These are phyloP conservation scores for Pseudachorutes palmiensis DNA, from an alignment of 1,140 invertebrate species.

Conservation along the genomic window DNA sequence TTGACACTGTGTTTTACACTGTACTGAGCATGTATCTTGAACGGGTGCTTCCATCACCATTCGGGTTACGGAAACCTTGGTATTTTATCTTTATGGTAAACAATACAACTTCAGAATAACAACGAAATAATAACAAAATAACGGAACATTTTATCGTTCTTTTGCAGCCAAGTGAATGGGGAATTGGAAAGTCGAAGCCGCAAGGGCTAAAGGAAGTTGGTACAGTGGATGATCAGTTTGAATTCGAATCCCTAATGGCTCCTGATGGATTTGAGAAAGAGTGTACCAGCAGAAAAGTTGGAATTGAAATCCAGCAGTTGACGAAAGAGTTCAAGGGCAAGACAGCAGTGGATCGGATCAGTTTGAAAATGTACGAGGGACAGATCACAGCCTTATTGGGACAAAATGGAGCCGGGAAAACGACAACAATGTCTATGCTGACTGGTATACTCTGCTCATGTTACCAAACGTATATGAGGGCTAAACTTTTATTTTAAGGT, in stretches of 20 bases:
- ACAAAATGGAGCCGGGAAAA: conserved; percentile 49
- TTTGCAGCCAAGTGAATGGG: too few relatives aligned
- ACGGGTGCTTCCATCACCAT: conserved; percentile 35
- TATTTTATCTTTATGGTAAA: conserved; percentile 43
- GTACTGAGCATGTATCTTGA: conserved; percentile 54
- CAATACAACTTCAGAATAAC: neutral
- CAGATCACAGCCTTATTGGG: conserved; percentile 47
- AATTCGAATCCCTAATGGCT: neutral
- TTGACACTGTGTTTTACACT: conserved; percentile 57
- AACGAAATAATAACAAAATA: neutral
- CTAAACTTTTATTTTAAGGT: conserved; percentile 45
- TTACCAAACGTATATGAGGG: neutral
- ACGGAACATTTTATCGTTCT: neutral
- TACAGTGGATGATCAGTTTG: neutral
- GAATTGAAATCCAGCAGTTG: conserved; percentile 46
- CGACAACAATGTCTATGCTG: conserved; percentile 43
- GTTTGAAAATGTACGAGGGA: conserved; percentile 49
- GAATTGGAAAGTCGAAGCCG: too few relatives aligned
- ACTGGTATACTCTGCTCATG: conserved; percentile 16
- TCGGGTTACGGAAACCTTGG: conserved; percentile 45
- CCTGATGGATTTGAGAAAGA: too few relatives aligned
- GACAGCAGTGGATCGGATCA: conserved; percentile 55
- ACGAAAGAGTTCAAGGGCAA: conserved; percentile 44
- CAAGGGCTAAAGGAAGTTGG: too few relatives aligned
- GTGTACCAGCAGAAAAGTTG: conserved; percentile 40